Base-by-base conservation (phyloP, 2,113 vertebrate species). In the Hemiscyllium ocellatum region DNA sequence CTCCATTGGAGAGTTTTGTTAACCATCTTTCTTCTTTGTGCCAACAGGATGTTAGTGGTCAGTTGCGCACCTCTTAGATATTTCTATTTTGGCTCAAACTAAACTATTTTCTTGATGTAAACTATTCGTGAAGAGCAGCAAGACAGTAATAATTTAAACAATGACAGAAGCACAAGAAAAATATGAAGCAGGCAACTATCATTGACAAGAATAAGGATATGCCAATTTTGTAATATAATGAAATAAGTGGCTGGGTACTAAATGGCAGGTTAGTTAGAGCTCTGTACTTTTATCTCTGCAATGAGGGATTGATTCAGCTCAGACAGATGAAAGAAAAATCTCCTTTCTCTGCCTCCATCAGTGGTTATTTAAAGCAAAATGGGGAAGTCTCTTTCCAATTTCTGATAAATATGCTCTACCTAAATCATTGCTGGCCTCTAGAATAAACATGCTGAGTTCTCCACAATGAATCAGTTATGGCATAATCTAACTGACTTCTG, bases 401-500 rank as follows among this genome's bases (percentile, higher is more conserved):
- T 93, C 89, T 22, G 66, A 93, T 93, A 5, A n/a, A 15, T 65
- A 61, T 90, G 87, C n/a, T 93, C 89, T 66, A 93, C 17, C 17
- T 66, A 33, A 93, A 65, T 66, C 89, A 93, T 93, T 93, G 89
- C 61, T 66, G 17, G 4, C 37, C 37, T 93, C n/a, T n/a, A 37
- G 61, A 65, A 66, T 65, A 66, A 93, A 65, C 15, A 19, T 66
- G 33, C 89, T 66, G 61, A 93, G 61, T 66, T 93, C 89, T 37
- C n/a, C 56, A 66, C 61, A 8, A 37, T 66, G 61, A 93, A 93
- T 93, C 61, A 66, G 89, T 66, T 93, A 37, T 93, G 89, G 61
- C 89, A 93, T 93, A 93, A 65, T 93, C 56, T 66, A 65, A 93
- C 65, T n/a, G 61, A 93, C 61, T 93, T 93, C 89, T 93, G 61